phyloP scores from a whole-genome alignment of 2,113 vertebrate genomes.

The Etheostoma spectabile region DNA sequence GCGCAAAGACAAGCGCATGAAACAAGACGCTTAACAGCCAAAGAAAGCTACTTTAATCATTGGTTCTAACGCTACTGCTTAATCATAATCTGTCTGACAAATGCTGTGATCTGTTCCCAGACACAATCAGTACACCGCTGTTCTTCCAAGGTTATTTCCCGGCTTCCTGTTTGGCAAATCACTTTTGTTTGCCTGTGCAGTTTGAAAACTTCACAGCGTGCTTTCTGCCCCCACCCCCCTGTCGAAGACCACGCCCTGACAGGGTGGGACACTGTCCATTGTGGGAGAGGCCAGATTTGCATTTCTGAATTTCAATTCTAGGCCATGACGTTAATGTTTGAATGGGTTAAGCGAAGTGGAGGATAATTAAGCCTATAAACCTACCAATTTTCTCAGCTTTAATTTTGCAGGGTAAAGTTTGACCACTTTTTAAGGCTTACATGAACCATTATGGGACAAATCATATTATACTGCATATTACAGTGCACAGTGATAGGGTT shows the following conservation, averaged over 20 bases:
- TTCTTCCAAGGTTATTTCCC: constrained; percentile 43
- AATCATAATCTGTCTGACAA: constrained; percentile 2
- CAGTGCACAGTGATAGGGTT: constrained; percentile 3
- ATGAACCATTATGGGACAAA: not conserved
- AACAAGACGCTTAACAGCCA: not conserved
- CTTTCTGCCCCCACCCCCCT: constrained; percentile 32
- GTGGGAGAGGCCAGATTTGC: constrained; percentile 47
- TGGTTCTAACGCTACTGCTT: not conserved
- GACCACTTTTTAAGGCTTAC: constrained; percentile 6
- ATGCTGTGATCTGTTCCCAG: not conserved
- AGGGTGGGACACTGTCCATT: constrained; percentile 21
- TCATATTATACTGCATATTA: not conserved
- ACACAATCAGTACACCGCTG: not conserved
- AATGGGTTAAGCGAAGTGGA: constrained; percentile 55
- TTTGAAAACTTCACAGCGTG: constrained; percentile 76
- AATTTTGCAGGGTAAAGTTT: constrained; percentile 18
- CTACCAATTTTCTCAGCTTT: constrained; percentile 11
- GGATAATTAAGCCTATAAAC: constrained; percentile 24
- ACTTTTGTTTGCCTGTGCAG: constrained; percentile 54
- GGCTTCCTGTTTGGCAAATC: constrained; percentile 44
- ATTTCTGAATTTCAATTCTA: constrained; percentile 53
- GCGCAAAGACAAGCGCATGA: not conserved
- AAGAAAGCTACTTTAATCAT: not conserved
- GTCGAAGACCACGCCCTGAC: constrained; percentile 60
- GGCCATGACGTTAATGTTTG: constrained; percentile 38